These are phyloP conservation scores for Trachelipus rathkii DNA, from an alignment of 1,140 invertebrate genomes.

Conservation along the genomic window DNA sequence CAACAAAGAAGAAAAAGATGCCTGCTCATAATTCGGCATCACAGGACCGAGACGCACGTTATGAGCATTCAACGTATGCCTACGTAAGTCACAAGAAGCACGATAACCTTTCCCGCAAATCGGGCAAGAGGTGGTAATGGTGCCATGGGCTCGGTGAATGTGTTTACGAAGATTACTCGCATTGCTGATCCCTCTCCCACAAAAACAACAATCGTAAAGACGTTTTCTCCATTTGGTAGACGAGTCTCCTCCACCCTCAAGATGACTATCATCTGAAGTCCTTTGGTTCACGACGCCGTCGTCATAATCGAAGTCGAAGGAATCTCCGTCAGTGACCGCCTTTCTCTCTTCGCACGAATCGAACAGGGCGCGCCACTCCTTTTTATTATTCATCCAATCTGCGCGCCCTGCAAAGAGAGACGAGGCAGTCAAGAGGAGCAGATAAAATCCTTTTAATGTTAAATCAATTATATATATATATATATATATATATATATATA, in stretches of 20 bases:
- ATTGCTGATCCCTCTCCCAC: constrained; percentile 34
- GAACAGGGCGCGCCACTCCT: constrained; percentile 35
- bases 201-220: constrained; percentile 4
- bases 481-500: constrained; percentile 14
- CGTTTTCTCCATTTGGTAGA: constrained; percentile 7
- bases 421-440: background rate
- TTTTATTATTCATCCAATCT: constrained; percentile 27
- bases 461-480: constrained; percentile 4
- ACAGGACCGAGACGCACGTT: constrained; percentile 30
- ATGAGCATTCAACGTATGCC: constrained; percentile 46
- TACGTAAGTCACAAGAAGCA: constrained; percentile 57
- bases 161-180: constrained; percentile 36
- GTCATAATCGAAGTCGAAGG: constrained; percentile 3
- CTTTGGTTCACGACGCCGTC: background rate
- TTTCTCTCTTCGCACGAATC: constrained; percentile 17
- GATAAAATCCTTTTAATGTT: background rate
- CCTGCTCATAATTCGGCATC: background rate
- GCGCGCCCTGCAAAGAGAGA: constrained; percentile 41
- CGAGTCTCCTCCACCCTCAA: constrained; percentile 7
- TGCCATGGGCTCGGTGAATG: constrained; percentile 48
- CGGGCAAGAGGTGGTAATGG: constrained; percentile 87
- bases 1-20: background rate
- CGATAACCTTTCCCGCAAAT: constrained; percentile 85
- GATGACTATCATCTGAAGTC: background rate
- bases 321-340: background rate